These are phyloP conservation scores for Heliornis fulica DNA, from an alignment of 2,113 vertebrate species.

Conservation along the genomic window DNA sequence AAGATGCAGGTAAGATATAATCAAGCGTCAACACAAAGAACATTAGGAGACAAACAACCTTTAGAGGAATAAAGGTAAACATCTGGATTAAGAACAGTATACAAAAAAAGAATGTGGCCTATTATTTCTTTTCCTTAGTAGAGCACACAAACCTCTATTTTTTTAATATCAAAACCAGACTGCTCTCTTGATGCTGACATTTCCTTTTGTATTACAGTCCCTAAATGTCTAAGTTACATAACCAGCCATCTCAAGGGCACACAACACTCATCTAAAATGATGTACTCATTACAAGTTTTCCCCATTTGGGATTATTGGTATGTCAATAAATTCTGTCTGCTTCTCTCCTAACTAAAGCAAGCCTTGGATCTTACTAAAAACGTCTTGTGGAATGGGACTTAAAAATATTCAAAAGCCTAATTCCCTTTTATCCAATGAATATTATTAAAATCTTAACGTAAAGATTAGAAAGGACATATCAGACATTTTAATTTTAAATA, in stretches of 20 bases:
- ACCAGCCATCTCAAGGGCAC: slow-evolving; percentile 15
- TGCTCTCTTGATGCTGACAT: not conserved
- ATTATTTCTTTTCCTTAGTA: not conserved
- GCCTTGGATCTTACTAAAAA: slow-evolving; percentile 11
- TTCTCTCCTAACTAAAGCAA: slow-evolving; percentile 14
- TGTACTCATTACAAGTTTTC: slow-evolving; percentile 36
- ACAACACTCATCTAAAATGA: slow-evolving; percentile 44
- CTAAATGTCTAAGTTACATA: slow-evolving; percentile 25
- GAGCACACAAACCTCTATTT: not conserved
- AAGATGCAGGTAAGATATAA: not conserved
- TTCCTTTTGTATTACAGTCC: not conserved
- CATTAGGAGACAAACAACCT: not conserved
- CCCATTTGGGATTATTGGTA: not conserved
- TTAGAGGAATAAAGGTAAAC: not conserved
- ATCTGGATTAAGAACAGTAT: not conserved
- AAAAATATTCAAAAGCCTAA: not conserved
- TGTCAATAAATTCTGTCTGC: slow-evolving; percentile 9
- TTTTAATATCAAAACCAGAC: not conserved
- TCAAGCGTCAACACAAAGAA: not conserved
- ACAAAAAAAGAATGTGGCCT: not conserved
- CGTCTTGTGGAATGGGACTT: not conserved
- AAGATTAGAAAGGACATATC: not conserved
- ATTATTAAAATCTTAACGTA: not conserved
- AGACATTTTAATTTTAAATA: not conserved
- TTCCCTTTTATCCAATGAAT: not conserved